These are phyloP conservation scores for Ammodytes marinus DNA, from an alignment of 2,113 vertebrate genomes.

Conservation along the genomic window DNA sequence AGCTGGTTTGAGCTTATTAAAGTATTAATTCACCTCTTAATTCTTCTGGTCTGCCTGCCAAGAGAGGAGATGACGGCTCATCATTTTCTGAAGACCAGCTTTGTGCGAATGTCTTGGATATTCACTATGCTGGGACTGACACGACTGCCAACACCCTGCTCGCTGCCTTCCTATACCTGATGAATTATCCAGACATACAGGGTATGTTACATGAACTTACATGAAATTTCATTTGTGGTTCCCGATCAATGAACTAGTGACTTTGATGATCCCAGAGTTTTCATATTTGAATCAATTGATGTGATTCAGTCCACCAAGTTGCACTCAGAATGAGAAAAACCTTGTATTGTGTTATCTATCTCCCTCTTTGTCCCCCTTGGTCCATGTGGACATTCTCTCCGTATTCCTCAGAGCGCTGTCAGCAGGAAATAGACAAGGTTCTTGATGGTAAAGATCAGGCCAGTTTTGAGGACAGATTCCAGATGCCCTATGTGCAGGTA, in stretches of 20 bases:
- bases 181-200: conserved; percentile 41
- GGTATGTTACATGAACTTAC: neutral
- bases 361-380: neutral
- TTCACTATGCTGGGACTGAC: conserved; percentile 58
- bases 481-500: conserved; percentile 62
- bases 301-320: neutral
- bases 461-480: conserved; percentile 51
- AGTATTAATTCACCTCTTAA: neutral
- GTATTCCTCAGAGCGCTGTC: conserved; percentile 38
- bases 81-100: conserved; percentile 55
- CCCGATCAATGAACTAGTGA: neutral
- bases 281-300: neutral
- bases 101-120: conserved; percentile 33
- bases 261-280: neutral
- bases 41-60: neutral
- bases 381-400: neutral
- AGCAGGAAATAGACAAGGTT: conserved; percentile 53
- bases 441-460: conserved; percentile 38
- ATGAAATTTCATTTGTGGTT: neutral
- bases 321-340: neutral
- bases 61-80: conserved; percentile 38
- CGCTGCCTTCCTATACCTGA: conserved; percentile 38
- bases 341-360: neutral
- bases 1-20: neutral
- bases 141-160: conserved; percentile 51